Conservation (phyloP, 2,888 invertebrate genomes). For the Eustalomyia histrio region DNA sequence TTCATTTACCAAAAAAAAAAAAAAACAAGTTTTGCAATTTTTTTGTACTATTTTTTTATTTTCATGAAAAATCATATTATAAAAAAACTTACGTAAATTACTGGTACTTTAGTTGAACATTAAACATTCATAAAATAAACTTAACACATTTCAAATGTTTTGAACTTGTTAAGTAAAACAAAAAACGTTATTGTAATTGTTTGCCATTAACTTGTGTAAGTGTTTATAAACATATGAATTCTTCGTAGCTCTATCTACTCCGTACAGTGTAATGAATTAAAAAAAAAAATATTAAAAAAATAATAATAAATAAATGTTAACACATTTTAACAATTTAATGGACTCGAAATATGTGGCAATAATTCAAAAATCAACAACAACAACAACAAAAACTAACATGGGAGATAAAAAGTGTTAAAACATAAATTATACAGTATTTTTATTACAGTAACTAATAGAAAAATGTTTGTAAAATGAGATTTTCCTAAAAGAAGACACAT, state of each 20-base stretch:
- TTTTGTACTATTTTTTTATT: slow-evolving; percentile 5
- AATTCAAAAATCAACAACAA: slow-evolving; percentile 28
- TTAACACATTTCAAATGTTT: slow-evolving; percentile 52
- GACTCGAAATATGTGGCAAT: slow-evolving; percentile 31
- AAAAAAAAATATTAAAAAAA: slow-evolving; percentile 12
- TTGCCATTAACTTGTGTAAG: slow-evolving; percentile 41
- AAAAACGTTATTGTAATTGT: slow-evolving; percentile 23
- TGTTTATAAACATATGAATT: slow-evolving; percentile 13
- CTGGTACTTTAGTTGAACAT: slow-evolving; percentile 17
- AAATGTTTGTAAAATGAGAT: neutral
- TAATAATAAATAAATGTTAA: slow-evolving; percentile 50
- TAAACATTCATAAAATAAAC: slow-evolving; percentile 36
- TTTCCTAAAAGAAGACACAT: neutral
- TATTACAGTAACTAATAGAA: neutral
- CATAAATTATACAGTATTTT: neutral
- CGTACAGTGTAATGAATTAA: neutral
- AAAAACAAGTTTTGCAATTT: slow-evolving; percentile 22
- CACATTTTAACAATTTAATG: slow-evolving; percentile 55
- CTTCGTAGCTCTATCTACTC: neutral
- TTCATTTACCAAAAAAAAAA: neutral
- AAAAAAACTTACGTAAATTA: slow-evolving; percentile 45
- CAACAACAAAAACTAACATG: neutral
- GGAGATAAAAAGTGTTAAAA: neutral
- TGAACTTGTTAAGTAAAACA: slow-evolving; percentile 25
- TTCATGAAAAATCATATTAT: slow-evolving; percentile 11